phyloP scores from a whole-genome alignment of 2,797 vertebrate species.

The Pantherophis vulpinus region DNA sequence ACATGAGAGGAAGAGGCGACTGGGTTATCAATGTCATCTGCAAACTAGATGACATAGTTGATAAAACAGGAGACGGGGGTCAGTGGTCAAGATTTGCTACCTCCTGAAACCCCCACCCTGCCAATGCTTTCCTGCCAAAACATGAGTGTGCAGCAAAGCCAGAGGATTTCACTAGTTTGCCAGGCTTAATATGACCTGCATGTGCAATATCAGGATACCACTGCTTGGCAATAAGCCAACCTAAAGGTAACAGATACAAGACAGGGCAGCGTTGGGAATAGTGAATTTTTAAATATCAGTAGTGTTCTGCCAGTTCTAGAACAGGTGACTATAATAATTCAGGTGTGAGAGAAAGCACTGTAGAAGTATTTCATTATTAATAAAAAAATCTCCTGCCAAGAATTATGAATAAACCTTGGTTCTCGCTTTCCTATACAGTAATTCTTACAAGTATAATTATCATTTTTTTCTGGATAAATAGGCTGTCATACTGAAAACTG shows the following conservation, averaged over 20 bases:
- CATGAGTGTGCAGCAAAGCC: not conserved
- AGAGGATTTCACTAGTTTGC: not conserved
- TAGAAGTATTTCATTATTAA: not conserved
- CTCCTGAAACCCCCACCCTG: not conserved
- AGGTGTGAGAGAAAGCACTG: not conserved
- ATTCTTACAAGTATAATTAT: not conserved
- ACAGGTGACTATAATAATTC: not conserved
- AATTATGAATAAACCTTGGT: not conserved
- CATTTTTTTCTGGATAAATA: not conserved
- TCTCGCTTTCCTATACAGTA: not conserved
- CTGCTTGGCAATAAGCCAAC: not conserved
- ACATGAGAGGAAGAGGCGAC: not conserved
- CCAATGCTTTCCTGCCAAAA: not conserved
- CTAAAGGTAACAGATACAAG: not conserved
- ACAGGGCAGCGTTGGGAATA: not conserved
- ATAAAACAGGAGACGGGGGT: not conserved
- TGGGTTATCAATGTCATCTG: not conserved
- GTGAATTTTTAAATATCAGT: not conserved
- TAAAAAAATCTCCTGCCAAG: not conserved
- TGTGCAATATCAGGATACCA: not conserved
- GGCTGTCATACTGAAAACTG: not conserved
- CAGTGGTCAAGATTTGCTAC: not conserved
- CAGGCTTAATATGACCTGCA: not conserved
- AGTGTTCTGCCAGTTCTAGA: not conserved
- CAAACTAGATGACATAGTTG: not conserved